phyloP scores from a whole-genome alignment of 2,113 vertebrate species.

The Pseudonaja textilis region DNA sequence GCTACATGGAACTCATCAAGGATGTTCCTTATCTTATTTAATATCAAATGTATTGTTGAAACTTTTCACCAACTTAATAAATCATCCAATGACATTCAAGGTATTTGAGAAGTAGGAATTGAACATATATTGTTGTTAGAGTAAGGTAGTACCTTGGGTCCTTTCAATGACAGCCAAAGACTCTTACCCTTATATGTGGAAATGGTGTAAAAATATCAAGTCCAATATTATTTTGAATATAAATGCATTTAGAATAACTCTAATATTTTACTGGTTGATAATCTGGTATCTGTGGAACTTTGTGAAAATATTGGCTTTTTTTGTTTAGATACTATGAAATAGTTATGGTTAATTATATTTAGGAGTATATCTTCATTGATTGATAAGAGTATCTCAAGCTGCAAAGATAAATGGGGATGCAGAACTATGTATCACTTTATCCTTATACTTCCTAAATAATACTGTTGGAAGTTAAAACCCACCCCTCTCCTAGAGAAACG shows the following conservation, averaged over 20 bases:
- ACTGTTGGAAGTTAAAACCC: no score
- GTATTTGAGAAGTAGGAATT: not conserved
- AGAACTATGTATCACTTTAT: not conserved
- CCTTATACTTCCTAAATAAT: slow-evolving; percentile 6
- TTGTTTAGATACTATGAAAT: not conserved
- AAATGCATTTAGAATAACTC: not conserved
- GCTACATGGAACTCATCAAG: not conserved
- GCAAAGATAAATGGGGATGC: not conserved
- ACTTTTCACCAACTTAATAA: not conserved
- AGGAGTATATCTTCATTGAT: not conserved
- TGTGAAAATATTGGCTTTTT: not conserved
- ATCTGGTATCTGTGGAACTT: not conserved
- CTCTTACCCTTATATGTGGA: not conserved
- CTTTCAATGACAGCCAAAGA: not conserved
- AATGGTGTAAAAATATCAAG: not conserved
- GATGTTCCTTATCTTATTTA: not conserved
- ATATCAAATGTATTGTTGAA: not conserved
- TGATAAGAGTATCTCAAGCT: not conserved
- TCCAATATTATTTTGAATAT: not conserved
- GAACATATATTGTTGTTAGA: not conserved
- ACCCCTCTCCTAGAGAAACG: no score
- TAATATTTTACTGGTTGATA: not conserved
- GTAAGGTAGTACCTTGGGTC: not conserved
- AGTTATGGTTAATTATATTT: not conserved
- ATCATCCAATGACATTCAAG: not conserved